Percentiles rank a stretch among this genome's conserved stretches.
phyloP scores from a whole-genome alignment of 2,888 invertebrate genomes.

The Stenurella melanura region DNA sequence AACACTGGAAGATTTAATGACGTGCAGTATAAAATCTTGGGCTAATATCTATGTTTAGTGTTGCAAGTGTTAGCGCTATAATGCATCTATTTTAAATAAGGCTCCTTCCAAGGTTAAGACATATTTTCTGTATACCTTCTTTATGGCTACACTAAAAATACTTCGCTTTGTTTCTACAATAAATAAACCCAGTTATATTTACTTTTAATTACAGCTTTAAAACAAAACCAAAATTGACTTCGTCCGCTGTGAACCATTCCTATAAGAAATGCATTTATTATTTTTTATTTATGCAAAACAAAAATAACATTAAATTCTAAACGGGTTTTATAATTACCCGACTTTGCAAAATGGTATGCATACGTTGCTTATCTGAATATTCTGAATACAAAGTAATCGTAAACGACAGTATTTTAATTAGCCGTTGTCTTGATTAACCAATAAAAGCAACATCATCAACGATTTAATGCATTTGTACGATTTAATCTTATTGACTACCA shows the following conservation, averaged over 20 bases:
- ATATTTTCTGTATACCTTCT: not conserved
- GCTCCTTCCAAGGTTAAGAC: not conserved
- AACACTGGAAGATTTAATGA: too few relatives aligned
- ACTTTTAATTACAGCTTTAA: not conserved
- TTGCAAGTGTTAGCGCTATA: not conserved
- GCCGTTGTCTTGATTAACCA: conserved; percentile 23
- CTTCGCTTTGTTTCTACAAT: not conserved
- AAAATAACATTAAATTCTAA: conserved; percentile 14
- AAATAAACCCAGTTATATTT: conserved; percentile 11
- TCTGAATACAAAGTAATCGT: conserved; percentile 15
- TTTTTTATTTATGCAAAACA: conserved; percentile 3
- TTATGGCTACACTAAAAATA: not conserved
- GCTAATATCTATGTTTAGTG: not conserved
- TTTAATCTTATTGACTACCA: conserved; percentile 22
- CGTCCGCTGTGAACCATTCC: not conserved
- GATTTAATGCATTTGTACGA: conserved; percentile 18
- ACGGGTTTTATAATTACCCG: conserved; percentile 6
- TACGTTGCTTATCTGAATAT: conserved; percentile 13
- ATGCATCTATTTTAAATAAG: not conserved
- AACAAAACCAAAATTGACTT: not conserved
- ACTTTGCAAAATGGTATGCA: conserved; percentile 8
- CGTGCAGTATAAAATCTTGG: not conserved
- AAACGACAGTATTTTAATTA: conserved; percentile 30
- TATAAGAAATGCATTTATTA: not conserved
- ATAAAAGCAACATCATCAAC: conserved; percentile 22